Evolutionary conservation across 2,113 vertebrate genomes (phyloP).

Genomic region (Hystrix brachyura): DNA sequence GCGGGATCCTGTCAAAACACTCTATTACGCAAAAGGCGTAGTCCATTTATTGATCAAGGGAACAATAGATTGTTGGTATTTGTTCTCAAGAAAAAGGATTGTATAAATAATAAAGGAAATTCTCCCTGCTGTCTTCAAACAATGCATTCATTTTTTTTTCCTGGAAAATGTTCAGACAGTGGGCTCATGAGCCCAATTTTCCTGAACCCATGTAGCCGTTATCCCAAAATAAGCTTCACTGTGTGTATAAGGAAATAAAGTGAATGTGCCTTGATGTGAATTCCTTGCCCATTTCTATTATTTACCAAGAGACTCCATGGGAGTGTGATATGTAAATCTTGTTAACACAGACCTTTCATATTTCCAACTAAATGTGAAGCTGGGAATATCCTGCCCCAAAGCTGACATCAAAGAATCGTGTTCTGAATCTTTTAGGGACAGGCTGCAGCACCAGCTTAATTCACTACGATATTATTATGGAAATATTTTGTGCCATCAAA

Average conservation of each 20-base stretch:
- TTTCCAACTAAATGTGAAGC: conserved; percentile 63
- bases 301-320: conserved; percentile 2
- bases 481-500: conserved; percentile 60
- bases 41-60: conserved; percentile 47
- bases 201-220: conserved; percentile 67
- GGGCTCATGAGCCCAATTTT: conserved; percentile 69
- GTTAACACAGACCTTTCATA: conserved; percentile 6
- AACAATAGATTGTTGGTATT: conserved; percentile 56
- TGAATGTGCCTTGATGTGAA: background rate
- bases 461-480: conserved; percentile 26
- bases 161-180: conserved; percentile 58
- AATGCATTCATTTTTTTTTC: conserved; percentile 36
- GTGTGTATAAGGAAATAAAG: conserved; percentile 61
- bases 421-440: conserved; percentile 68
- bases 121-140: conserved; percentile 51
- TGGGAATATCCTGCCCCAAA: conserved; percentile 62
- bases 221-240: conserved; percentile 67
- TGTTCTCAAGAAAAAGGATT: conserved; percentile 57
- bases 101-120: conserved; percentile 41
- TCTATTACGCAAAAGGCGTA: conserved; percentile 26
- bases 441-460: background rate
- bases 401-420: conserved; percentile 59
- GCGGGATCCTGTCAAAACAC: conserved; percentile 54
- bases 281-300: conserved; percentile 44
- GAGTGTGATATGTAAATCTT: conserved; percentile 50